Evolutionary conservation across 2,113 vertebrate species (phyloP), one percentile per base, ranked within the genome.

Genomic region (Pollimyrus isidori): DNA sequence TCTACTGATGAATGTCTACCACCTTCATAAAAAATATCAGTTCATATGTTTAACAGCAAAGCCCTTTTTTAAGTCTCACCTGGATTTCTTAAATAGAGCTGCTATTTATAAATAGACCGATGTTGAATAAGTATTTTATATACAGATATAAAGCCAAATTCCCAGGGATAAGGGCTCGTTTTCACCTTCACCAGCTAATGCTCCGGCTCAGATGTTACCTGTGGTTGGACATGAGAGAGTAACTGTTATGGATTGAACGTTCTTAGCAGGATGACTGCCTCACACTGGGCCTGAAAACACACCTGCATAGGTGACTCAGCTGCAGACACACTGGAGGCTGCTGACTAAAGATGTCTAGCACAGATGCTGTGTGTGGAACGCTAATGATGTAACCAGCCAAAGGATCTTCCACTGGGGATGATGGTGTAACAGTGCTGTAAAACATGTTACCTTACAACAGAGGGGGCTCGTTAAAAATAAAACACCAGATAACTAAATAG

Each of bases 351-450:
- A 45, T 45, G 21, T 49, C 46, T 49, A 45, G 42, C 83, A 50
- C 83, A 86, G 83, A 49, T 49, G 83, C 46, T 48, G 23, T 49
- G 45, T 48, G 83, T 49, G 48, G 48, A 86, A 50, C 45, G 0
- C 83, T 50, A 86, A 86, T 86, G 83, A 86, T 86, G 83, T 50
- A 30, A 86, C n/a, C 83, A 48, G 45, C 45, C 23, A 30, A 50
- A 86, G 48, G 83, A 86, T 49, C 83, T 86, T 50, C 46, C 83
- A 50, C 83, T 26, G n/a, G 83, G 45, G 45, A 50, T 23, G 45
- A 86, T 30, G 46, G 83, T 50, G 23, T 86, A n/a, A 86, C 45
- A 86, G 50, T 15, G 83, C 45, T 48, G 19, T 48, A 86, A 17
- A 50, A 86, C 83, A 48, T 6, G 45, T 30, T 48, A 15, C 83